Evolutionary conservation across 2,113 vertebrate genomes (phyloP), one percentile per base, ranked within the genome.

Genomic region (Tragelaphus imberbis): DNA sequence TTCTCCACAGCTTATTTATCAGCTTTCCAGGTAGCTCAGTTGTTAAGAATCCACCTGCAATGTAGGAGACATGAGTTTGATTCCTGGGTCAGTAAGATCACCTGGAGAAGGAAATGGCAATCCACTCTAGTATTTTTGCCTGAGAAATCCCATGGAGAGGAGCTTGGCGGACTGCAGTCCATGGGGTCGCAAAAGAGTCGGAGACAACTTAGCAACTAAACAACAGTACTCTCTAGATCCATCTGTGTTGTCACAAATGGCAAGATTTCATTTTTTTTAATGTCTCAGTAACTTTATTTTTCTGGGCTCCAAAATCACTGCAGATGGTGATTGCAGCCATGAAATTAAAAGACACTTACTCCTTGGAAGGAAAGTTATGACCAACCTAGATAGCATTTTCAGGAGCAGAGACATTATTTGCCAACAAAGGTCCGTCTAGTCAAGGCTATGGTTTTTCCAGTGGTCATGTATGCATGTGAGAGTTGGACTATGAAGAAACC

Each of bases 161-260:
- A 75, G 6, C 21, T 36, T 75, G 21, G 36, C 0, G 3, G 21
- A 36, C 21, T 75, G 21, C 23, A 44, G 71, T 44, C 71, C 21
- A 25, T 75, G 36, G 36, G 36, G 21, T 75, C 21, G 0, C 36
- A 25, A 44, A 44, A 75, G 36, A 75, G 71, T 7, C 0, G 2
- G 21, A 23, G 36, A 75, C 11, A 23, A 13, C 36, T 75, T 40
- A 44, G 36, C 23, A 44, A 23, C 36, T 44, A 25, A 75, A 44
- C 71, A 25, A 13, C 36, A 44, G 2, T 75, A 33, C 17, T 30
- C 47, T 6, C 77, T 80, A 1, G 28, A 51, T 51, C 28, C 28
- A 80, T 6, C 47, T 47, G 19, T 19, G 47, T 80, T 49, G 28
- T 51, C 28, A 51, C 77, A 51, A 19, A 51, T 33, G 47, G 28